Percentiles rank a stretch among this genome's conserved stretches.
These are phyloP conservation scores for Dascillus cervinus DNA, from an alignment of 2,888 invertebrate species.

Conservation along the genomic window DNA sequence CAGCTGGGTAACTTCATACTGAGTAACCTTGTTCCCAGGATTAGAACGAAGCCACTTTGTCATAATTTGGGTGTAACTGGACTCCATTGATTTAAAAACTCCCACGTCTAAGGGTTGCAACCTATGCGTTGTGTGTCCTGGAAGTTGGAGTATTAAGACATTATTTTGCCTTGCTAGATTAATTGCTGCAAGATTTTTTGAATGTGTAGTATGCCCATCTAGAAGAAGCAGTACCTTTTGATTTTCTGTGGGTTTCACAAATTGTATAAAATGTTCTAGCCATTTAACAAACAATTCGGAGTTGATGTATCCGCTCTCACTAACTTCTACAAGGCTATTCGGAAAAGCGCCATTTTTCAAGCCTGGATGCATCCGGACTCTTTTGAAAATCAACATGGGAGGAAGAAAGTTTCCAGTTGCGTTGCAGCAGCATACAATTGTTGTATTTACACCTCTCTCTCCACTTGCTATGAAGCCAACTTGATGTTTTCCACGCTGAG, in stretches of 20 bases:
- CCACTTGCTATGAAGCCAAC: conserved; percentile 17
- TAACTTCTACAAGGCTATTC: conserved; percentile 2
- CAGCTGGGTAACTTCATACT: conserved; percentile 15
- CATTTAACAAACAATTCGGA: conserved; percentile 6
- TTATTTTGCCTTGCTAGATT: conserved; percentile 15
- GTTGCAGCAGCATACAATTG: conserved; percentile 18
- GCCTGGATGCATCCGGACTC: conserved; percentile 13
- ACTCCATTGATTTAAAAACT: conserved; percentile 20
- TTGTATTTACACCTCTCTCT: conserved; percentile 20
- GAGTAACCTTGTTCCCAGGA: conserved; percentile 15
- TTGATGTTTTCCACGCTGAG: conserved; percentile 17
- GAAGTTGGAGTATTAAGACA: conserved; percentile 18
- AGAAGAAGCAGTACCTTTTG: conserved; percentile 19
- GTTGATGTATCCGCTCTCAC: conserved; percentile 7
- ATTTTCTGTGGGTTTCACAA: conserved; percentile 14
- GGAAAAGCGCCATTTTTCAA: conserved; percentile 4
- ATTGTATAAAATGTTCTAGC: conserved; percentile 28
- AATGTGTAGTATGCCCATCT: conserved; percentile 23
- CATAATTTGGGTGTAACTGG: conserved; percentile 14
- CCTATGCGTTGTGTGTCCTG: conserved; percentile 21
- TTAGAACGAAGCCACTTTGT: conserved; percentile 19
- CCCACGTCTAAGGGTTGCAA: conserved; percentile 23
- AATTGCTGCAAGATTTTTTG: conserved; percentile 20
- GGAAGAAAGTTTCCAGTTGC: conserved; percentile 20
- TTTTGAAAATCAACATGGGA: conserved; percentile 23